These are phyloP conservation scores for Thunnus maccoyii DNA, from an alignment of 2,113 vertebrate genomes.

Conservation along the genomic window DNA sequence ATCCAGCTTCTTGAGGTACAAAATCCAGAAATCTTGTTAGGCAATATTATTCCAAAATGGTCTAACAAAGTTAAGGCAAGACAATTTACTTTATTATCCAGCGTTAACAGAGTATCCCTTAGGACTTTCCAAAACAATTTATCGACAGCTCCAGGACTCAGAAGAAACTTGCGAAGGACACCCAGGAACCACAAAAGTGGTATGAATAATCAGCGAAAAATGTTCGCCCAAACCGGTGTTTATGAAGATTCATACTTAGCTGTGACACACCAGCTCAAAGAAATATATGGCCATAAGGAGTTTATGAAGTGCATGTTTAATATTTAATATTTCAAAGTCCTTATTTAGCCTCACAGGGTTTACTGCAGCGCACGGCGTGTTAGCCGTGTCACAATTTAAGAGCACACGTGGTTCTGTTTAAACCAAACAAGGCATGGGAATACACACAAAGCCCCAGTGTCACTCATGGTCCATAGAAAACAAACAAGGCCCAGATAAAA, in stretches of 20 bases:
- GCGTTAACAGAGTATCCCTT: constrained; percentile 50
- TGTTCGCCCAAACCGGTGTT: constrained; percentile 38
- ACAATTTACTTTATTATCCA: constrained; percentile 65
- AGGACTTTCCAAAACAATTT: constrained; percentile 63
- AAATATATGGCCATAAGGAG: constrained; percentile 43
- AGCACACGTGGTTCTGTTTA: constrained; percentile 83
- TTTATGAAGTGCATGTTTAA: constrained; percentile 49
- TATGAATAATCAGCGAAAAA: constrained; percentile 51
- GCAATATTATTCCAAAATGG: constrained; percentile 59
- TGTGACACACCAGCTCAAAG: constrained; percentile 44
- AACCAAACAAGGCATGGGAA: constrained; percentile 75
- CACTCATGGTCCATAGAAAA: constrained; percentile 75
- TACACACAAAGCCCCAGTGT: constrained; percentile 73
- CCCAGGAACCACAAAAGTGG: constrained; percentile 55
- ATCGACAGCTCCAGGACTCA: constrained; percentile 38
- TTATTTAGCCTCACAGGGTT: constrained; percentile 64
- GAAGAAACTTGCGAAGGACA: constrained; percentile 51
- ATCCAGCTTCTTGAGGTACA: constrained; percentile 52
- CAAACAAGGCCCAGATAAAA: constrained; percentile 79
- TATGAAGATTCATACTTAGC: constrained; percentile 40
- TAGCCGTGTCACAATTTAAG: constrained; percentile 73
- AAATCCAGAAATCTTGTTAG: constrained; percentile 60
- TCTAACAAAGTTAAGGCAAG: constrained; percentile 61
- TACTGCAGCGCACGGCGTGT: constrained; percentile 63
- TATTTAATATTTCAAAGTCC: constrained; percentile 72